phyloP scores from a whole-genome alignment of 2,113 vertebrate genomes.

The Onychorhynchus coronatus region DNA sequence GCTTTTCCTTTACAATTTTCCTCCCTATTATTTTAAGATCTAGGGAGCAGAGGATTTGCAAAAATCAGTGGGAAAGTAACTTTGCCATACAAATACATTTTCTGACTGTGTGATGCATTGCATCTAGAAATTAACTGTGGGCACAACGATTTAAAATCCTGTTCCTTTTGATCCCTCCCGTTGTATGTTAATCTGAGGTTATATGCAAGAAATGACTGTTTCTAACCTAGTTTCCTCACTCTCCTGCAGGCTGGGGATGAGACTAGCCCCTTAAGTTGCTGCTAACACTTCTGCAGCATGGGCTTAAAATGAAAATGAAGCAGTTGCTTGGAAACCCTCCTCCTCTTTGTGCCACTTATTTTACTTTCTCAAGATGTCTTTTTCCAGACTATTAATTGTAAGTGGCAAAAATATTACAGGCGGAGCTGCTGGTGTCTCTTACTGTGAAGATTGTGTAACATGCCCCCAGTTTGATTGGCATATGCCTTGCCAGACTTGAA shows the following conservation, averaged over 20 bases:
- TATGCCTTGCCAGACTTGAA: background rate
- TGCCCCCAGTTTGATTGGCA: background rate
- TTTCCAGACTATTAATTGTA: slow-evolving; percentile 60
- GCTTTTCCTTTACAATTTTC: background rate
- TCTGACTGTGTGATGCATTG: background rate
- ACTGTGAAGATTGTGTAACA: slow-evolving; percentile 14
- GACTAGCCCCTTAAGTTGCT: slow-evolving; percentile 13
- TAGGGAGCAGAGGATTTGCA: background rate
- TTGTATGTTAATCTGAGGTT: background rate
- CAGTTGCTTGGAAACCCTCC: slow-evolving; percentile 64
- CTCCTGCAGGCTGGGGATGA: slow-evolving; percentile 12
- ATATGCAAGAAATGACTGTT: background rate
- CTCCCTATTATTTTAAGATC: background rate
- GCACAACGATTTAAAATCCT: background rate
- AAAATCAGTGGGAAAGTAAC: background rate
- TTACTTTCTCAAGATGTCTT: slow-evolving; percentile 45
- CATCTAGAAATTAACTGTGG: background rate
- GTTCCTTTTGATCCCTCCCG: background rate
- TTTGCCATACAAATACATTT: background rate
- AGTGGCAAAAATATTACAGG: slow-evolving; percentile 54
- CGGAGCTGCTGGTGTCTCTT: background rate
- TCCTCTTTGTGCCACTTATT: slow-evolving; percentile 50
- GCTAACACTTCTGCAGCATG: slow-evolving; percentile 19
- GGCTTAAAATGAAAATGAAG: slow-evolving; percentile 41
- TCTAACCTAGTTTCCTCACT: slow-evolving; percentile 1